Percentiles rank a stretch among this genome's conserved stretches.
phyloP scores from a whole-genome alignment of 92 coral and sea anemone genomes.

The Porites lobata region DNA sequence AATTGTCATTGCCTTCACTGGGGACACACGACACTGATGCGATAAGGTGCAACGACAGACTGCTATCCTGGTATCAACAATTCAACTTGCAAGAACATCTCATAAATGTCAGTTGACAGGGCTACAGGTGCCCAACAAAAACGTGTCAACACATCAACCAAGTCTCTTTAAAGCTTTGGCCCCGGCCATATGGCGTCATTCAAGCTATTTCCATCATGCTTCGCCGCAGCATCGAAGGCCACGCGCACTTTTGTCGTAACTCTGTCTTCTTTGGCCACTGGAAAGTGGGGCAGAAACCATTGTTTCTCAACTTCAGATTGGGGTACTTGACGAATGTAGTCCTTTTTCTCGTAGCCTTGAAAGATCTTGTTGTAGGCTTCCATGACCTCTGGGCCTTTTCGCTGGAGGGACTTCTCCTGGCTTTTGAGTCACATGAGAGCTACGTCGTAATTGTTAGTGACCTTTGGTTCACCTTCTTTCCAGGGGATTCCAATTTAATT shows the following conservation, averaged over 20 bases:
- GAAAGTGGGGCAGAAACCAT: slow-evolving; percentile 72
- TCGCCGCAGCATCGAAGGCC: slow-evolving; percentile 49
- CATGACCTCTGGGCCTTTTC: slow-evolving; percentile 51
- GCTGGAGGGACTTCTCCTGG: slow-evolving; percentile 40
- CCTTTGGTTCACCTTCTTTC: slow-evolving; percentile 61
- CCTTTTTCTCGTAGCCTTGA: slow-evolving; percentile 46
- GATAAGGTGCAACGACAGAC: slow-evolving; percentile 36
- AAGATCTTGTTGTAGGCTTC: slow-evolving; percentile 44
- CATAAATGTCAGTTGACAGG: slow-evolving; percentile 52
- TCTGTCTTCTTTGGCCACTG: slow-evolving; percentile 55
- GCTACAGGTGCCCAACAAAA: slow-evolving; percentile 49
- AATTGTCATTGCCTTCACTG: slow-evolving; percentile 56
- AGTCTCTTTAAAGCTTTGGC: slow-evolving; percentile 58
- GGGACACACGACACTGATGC: slow-evolving; percentile 56
- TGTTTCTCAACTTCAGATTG: slow-evolving; percentile 31
- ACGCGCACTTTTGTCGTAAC: slow-evolving; percentile 53
- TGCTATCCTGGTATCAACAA: slow-evolving; percentile 8
- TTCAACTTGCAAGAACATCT: slow-evolving; percentile 39
- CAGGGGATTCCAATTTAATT: slow-evolving; percentile 48
- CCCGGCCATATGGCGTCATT: slow-evolving; percentile 52
- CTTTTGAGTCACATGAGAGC: slow-evolving; percentile 52
- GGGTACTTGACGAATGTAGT: slow-evolving; percentile 49
- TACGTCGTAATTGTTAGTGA: slow-evolving; percentile 55
- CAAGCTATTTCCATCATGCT: slow-evolving; percentile 39
- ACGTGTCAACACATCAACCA: slow-evolving; percentile 50